Evolutionary conservation across 2,888 invertebrate species (phyloP).

Genomic region (Pogonocherus hispidulus): DNA sequence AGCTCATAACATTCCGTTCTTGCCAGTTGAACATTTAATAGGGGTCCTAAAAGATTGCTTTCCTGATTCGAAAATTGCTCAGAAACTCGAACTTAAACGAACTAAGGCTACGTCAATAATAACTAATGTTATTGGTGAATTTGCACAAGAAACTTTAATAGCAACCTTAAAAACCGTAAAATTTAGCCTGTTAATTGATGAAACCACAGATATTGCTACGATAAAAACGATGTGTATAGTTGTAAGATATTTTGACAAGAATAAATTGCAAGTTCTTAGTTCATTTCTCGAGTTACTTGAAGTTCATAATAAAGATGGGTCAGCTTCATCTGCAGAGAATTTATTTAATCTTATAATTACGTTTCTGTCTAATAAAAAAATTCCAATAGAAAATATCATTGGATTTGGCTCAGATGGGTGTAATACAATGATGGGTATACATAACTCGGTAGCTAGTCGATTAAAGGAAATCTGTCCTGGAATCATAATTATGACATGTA

Average conservation of each 20-base stretch:
- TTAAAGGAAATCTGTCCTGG: constrained; percentile 55
- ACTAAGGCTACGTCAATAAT: background rate
- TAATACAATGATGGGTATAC: constrained; percentile 59
- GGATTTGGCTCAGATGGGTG: constrained; percentile 62
- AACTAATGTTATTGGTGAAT: background rate
- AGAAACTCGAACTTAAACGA: background rate
- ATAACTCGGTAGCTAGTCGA: constrained; percentile 57
- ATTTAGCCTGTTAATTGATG: background rate
- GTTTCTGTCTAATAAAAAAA: constrained; percentile 23
- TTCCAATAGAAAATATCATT: constrained; percentile 57
- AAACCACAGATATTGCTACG: background rate
- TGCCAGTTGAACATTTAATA: background rate
- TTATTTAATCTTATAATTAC: no score
- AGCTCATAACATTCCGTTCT: background rate
- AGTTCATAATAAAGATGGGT: no score
- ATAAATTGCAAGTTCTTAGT: no score
- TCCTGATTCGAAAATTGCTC: background rate
- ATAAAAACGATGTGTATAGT: background rate
- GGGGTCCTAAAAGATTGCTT: background rate
- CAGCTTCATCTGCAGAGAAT: no score
- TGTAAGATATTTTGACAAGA: background rate
- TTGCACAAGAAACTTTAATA: no score
- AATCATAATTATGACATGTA: constrained; percentile 57
- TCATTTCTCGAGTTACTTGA: no score
- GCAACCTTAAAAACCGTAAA: background rate